Evolutionary conservation across 2,888 invertebrate species (phyloP), one percentile per base, ranked within the genome.

Genomic region (Trissoscelio sp.): DNA sequence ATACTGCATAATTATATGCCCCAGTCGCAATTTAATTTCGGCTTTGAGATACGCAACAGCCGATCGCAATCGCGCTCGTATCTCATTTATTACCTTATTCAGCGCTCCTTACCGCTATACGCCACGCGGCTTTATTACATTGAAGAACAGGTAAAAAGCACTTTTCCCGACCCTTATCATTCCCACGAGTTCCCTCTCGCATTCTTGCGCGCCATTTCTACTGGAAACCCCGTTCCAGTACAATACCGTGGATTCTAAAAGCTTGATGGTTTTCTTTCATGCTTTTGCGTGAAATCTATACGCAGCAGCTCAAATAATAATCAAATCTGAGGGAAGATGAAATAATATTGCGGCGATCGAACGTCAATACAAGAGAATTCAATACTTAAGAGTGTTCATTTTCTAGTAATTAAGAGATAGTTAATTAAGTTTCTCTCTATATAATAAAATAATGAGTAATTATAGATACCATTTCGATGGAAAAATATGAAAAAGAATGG

Each of bases 21-120:
- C n/a, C n/a, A n/a, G 34, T 34, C 6, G 31, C 57, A 70, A 79
- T 78, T 78, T 70, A 44, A 78, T 72, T 72, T 70, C 24, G 20
- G 9, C 69, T 51, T 44, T 28, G 70, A 79, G 48, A 28, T 58
- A 31, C 58, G 51, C 48, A 44, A 31, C 24, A 34, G 14, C 16
- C 11, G 66, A 72, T 70, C 60, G 31, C 64, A 64, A 70, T 57
- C 62, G 69, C 24, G 14, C 69, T 77, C 55, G 46, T 69, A 69
- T 77, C 77, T 69, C 77, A 69, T 60, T 77, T 69, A 69, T 77
- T 77, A 77, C 62, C 69, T 69, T 77, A 77, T 77, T 77, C 69
- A 60, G 6, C 14, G 55, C 46, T 46, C 37, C 57, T 66, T 74
- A 39, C 62, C 60, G 28, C 51, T 18, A n/a, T n/a, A 46, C 46